These are phyloP conservation scores for Zaprionus lineosus DNA, from an alignment of 2,888 invertebrate genomes.

Conservation along the genomic window DNA sequence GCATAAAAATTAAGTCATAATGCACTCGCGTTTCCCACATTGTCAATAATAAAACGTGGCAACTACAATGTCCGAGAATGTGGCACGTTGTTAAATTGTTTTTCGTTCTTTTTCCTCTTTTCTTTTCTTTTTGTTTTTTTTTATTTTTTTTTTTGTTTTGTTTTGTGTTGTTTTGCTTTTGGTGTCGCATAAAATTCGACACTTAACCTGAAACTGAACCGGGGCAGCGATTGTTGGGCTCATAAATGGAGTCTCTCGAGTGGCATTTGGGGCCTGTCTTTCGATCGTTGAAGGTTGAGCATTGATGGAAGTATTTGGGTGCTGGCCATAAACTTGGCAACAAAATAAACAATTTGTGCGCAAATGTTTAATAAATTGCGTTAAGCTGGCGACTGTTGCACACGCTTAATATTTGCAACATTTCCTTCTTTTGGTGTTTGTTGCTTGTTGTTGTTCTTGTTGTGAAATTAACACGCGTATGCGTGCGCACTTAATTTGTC, in stretches of 20 bases:
- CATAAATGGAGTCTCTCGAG: conserved; percentile 50
- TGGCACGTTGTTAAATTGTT: conserved; percentile 2
- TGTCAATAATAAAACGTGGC: conserved; percentile 28
- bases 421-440: too few relatives aligned
- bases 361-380: conserved; percentile 70
- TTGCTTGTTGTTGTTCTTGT: too few relatives aligned
- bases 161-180: conserved; percentile 15
- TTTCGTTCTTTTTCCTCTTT: too few relatives aligned
- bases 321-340: conserved; percentile 44
- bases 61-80: conserved; percentile 57
- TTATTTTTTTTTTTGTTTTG: not conserved
- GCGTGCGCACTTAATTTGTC: conserved; percentile 71
- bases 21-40: conserved; percentile 53
- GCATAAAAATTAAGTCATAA: conserved; percentile 73
- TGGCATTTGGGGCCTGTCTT: not conserved
- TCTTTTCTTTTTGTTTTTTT: too few relatives aligned
- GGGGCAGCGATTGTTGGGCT: conserved; percentile 54
- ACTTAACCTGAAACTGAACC: conserved; percentile 34
- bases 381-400: conserved; percentile 46
- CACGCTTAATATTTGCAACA: conserved; percentile 56
- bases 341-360: conserved; percentile 74
- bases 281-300: too few relatives aligned
- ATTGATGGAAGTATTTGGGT: conserved; percentile 34
- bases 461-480: conserved; percentile 72
- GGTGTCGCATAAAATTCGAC: conserved; percentile 46